These are phyloP conservation scores for Theropithecus gelada DNA, from an alignment of 2,113 vertebrate genomes.

Conservation along the genomic window DNA sequence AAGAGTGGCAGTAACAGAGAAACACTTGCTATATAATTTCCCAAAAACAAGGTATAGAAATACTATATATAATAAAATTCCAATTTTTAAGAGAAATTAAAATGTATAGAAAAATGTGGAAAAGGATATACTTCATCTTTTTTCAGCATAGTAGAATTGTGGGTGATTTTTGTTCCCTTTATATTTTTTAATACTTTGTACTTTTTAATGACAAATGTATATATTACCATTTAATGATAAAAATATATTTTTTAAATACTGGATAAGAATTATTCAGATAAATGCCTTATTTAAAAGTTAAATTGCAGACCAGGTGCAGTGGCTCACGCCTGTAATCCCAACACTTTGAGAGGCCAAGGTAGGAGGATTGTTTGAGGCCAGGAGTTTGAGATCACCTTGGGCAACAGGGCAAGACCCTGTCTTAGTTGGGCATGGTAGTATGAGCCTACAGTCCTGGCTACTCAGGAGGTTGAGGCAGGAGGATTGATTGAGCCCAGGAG, in stretches of 20 bases:
- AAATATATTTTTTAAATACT: neutral
- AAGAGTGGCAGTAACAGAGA: neutral
- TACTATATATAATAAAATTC: neutral
- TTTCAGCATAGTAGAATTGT: neutral
- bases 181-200: neutral
- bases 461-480: too few relatives aligned
- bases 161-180: neutral
- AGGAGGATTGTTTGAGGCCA: too few relatives aligned
- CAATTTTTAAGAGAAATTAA: neutral
- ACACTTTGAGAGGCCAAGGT: too few relatives aligned
- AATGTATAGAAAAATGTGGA: neutral
- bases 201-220: neutral
- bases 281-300: neutral
- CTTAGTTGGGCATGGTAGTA: too few relatives aligned
- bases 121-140: neutral
- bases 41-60: neutral
- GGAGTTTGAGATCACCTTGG: too few relatives aligned
- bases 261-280: neutral
- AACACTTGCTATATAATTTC: neutral
- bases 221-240: conserved; percentile 10
- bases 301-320: too few relatives aligned
- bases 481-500: too few relatives aligned
- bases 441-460: too few relatives aligned
- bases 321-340: too few relatives aligned
- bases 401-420: too few relatives aligned